Percentiles rank a stretch among this genome's conserved stretches.
Evolutionary conservation across 2,888 invertebrate genomes (phyloP).

Genomic region (Drosophila longiperda): DNA sequence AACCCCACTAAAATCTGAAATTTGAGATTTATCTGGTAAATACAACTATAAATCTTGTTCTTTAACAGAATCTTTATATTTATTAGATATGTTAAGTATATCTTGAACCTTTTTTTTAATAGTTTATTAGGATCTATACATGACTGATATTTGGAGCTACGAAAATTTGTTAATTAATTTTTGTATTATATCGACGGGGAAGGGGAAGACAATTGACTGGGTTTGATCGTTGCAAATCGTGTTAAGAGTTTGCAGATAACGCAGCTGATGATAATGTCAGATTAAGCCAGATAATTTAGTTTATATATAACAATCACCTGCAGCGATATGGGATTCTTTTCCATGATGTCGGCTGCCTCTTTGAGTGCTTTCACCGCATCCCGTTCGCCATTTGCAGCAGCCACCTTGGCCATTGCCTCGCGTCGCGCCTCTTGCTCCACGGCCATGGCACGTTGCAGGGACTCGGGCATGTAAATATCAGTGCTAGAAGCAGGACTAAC

Average conservation of each 20-base stretch:
- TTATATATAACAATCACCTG: slow-evolving; percentile 30
- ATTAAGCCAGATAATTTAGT: background rate
- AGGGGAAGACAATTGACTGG: slow-evolving; percentile 57
- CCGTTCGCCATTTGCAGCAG: slow-evolving; percentile 66
- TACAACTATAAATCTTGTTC: background rate
- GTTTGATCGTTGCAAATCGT: slow-evolving; percentile 65
- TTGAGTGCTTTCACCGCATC: slow-evolving; percentile 68
- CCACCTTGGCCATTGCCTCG: slow-evolving; percentile 70
- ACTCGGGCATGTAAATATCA: slow-evolving; percentile 65
- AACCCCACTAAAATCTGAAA: background rate
- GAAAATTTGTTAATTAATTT: slow-evolving; percentile 31
- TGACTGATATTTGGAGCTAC: background rate
- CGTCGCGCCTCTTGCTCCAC: slow-evolving; percentile 71
- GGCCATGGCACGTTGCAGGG: slow-evolving; percentile 70
- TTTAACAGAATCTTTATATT: background rate
- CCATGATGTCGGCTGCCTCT: slow-evolving; percentile 69
- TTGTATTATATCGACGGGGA: slow-evolving; percentile 60
- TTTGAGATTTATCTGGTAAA: background rate
- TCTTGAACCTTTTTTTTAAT: background rate
- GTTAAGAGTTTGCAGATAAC: slow-evolving; percentile 68
- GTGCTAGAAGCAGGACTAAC: slow-evolving; percentile 37
- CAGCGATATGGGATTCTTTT: slow-evolving; percentile 66
- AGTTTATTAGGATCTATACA: background rate
- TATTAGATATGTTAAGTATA: background rate
- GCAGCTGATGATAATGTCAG: slow-evolving; percentile 33